A percentile compares a stretch with the other conserved stretches of the same genome.
These are phyloP conservation scores for Squalus acanthias DNA, from an alignment of 2,797 vertebrate genomes.

Conservation along the genomic window DNA sequence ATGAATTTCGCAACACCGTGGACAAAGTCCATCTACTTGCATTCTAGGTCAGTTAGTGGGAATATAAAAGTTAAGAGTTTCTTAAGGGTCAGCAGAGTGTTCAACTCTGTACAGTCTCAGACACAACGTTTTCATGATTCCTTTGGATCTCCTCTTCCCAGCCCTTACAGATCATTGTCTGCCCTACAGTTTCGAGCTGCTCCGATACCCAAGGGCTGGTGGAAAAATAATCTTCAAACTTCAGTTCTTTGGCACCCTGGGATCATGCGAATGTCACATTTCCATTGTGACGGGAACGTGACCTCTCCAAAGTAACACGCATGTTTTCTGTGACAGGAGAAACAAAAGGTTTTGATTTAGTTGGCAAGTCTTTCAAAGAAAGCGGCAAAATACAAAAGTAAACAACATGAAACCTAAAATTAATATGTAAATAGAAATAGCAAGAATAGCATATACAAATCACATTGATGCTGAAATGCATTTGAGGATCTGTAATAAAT, in stretches of 20 bases:
- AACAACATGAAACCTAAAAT: conserved; percentile 52
- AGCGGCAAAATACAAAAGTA: background rate
- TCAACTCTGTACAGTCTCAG: background rate
- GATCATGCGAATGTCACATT: conserved; percentile 76
- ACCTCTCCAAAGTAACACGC: conserved; percentile 83
- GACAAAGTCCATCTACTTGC: background rate
- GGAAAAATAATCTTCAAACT: conserved; percentile 52
- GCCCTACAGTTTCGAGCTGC: background rate
- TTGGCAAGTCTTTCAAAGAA: conserved; percentile 41
- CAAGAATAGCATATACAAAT: conserved; percentile 63
- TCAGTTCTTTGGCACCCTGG: conserved; percentile 72
- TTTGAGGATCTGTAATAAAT: conserved; percentile 68
- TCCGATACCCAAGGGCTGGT: conserved; percentile 37
- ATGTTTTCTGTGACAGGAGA: conserved; percentile 79
- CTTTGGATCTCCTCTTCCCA: background rate
- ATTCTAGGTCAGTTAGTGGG: background rate
- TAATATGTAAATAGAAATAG: conserved; percentile 66
- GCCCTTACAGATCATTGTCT: background rate
- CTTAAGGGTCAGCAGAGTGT: background rate
- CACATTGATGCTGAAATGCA: conserved; percentile 57
- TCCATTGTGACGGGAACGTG: conserved; percentile 88
- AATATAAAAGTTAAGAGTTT: conserved; percentile 26
- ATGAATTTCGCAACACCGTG: background rate
- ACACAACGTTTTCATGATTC: conserved; percentile 19
- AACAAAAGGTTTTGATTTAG: conserved; percentile 52